phyloP scores from a whole-genome alignment of 2,797 vertebrate species.

The Pterois miles region DNA sequence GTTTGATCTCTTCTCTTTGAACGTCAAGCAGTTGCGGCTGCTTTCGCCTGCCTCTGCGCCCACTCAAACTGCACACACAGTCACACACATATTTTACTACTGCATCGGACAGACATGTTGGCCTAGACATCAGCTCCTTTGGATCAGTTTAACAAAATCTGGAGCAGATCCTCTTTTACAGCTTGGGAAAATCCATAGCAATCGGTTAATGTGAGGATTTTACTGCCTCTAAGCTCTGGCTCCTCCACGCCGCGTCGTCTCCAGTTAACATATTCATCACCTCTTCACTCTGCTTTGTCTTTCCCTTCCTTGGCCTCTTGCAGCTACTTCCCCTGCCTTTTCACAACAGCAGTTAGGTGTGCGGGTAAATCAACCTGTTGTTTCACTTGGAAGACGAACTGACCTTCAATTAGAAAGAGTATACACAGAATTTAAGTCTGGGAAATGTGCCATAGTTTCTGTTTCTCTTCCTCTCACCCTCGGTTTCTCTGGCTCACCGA shows the following conservation, averaged over 20 bases:
- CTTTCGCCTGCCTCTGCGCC: constrained; percentile 33
- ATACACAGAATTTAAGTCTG: constrained; percentile 30
- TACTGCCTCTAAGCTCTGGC: constrained; percentile 54
- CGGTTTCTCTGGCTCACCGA: constrained; percentile 32
- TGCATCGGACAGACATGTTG: constrained; percentile 37
- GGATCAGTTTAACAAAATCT: constrained; percentile 70
- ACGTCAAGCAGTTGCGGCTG: constrained; percentile 60
- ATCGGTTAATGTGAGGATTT: constrained; percentile 73
- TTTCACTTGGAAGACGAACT: constrained; percentile 24
- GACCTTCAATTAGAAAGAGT: constrained; percentile 46
- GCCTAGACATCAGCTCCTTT: constrained; percentile 54
- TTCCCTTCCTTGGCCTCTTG: constrained; percentile 21
- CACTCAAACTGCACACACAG: constrained; percentile 23
- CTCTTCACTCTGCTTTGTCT: constrained; percentile 44
- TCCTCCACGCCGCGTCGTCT: constrained; percentile 50
- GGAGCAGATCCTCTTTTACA: constrained; percentile 68
- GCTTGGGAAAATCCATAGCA: constrained; percentile 69
- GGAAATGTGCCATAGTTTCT: constrained; percentile 49
- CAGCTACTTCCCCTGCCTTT: constrained; percentile 3
- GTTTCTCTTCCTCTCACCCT: constrained; percentile 25
- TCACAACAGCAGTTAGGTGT: not conserved
- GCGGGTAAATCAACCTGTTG: constrained; percentile 41
- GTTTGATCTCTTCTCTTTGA: constrained; percentile 80
- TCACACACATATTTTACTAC: not conserved
- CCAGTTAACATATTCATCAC: constrained; percentile 67